Percentiles rank a stretch among this genome's conserved stretches.
These are phyloP conservation scores for Habroteleia sp. DNA, from an alignment of 2,888 invertebrate genomes.

Conservation along the genomic window DNA sequence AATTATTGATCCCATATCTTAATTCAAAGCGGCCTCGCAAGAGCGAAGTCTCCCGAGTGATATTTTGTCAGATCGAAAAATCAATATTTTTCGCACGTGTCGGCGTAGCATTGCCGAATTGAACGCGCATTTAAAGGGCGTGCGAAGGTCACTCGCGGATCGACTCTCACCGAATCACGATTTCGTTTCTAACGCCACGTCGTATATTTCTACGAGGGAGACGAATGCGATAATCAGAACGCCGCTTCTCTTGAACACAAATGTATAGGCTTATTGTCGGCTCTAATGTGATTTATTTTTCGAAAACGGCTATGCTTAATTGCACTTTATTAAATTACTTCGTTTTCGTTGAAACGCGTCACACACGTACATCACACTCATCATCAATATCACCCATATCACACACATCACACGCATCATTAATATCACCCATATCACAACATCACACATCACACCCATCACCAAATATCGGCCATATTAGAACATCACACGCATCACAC, in stretches of 20 bases:
- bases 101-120: constrained; percentile 46
- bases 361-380: too few species aligned
- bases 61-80: constrained; percentile 42
- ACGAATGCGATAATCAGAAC: constrained; percentile 50
- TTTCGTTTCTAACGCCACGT: constrained; percentile 40
- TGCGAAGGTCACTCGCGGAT: constrained; percentile 57
- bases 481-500: too few species aligned
- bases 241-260: constrained; percentile 30
- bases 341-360: too few species aligned
- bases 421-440: too few species aligned
- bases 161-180: constrained; percentile 46
- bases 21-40: constrained; percentile 3
- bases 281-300: constrained; percentile 19
- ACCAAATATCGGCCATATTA: too few species aligned
- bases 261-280: constrained; percentile 27
- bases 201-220: constrained; percentile 29
- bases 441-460: too few species aligned
- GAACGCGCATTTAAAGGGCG: constrained; percentile 55
- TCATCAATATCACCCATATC: too few species aligned
- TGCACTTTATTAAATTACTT: too few species aligned
- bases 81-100: constrained; percentile 60
- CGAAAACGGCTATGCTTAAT: too few species aligned
- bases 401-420: too few species aligned
- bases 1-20: background rate
- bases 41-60: background rate